Evolutionary conservation across 2,113 vertebrate genomes (phyloP).

Genomic region (Macquaria australasica): DNA sequence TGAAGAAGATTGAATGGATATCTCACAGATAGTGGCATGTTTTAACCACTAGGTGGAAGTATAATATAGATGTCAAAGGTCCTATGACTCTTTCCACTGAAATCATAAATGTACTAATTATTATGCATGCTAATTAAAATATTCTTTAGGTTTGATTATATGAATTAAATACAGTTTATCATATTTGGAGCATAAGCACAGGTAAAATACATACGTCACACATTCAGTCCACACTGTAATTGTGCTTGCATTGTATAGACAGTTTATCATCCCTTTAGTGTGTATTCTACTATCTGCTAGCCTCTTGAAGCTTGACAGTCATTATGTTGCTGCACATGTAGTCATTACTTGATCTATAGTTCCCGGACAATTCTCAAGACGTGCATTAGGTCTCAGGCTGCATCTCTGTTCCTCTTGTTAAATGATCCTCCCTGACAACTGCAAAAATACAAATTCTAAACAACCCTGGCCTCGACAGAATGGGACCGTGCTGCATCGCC

Average conservation of each 20-base stretch:
- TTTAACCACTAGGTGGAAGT: constrained; percentile 71
- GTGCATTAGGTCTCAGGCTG: background rate
- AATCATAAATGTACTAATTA: background rate
- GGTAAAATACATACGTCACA: background rate
- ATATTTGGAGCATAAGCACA: background rate
- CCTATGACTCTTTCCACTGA: background rate
- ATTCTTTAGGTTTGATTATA: background rate
- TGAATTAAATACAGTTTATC: background rate
- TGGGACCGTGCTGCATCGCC: constrained; percentile 8
- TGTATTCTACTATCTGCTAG: background rate
- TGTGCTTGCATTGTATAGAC: background rate
- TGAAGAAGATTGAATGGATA: background rate
- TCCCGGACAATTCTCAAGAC: background rate
- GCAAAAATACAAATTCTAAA: background rate
- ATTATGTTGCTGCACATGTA: background rate
- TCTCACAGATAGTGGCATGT: background rate
- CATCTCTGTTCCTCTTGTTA: constrained; percentile 3
- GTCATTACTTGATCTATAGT: background rate
- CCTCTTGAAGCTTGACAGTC: background rate
- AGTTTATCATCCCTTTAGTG: background rate
- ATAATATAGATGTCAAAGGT: constrained; percentile 7
- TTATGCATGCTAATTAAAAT: background rate
- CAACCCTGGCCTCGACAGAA: constrained; percentile 18
- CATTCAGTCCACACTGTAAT: background rate
- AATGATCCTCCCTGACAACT: background rate